Evolutionary conservation across 1,140 invertebrate species (phyloP), one percentile per base, ranked within the genome.

Genomic region (Ylistrum balloti): DNA sequence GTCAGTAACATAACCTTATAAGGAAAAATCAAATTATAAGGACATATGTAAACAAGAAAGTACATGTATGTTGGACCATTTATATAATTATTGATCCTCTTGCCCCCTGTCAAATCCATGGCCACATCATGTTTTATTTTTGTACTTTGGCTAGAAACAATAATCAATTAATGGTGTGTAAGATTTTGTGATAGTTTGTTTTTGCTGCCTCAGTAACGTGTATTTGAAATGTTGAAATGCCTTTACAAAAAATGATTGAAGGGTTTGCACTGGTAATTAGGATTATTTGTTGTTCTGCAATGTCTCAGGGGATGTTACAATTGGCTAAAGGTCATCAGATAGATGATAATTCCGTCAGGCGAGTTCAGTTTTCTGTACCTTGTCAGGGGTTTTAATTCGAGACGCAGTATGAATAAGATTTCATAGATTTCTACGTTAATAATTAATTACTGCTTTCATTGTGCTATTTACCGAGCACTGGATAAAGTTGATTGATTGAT

Each of bases 371-470:
- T 28, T 28, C 56, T 74, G 22, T 7, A 28, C 56, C 22, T 74
- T 74, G 56, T 74, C 22, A 74, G 28, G 28, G 56, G 56, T n/a
- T 74, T 74, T n/a, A 74, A 74, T 74, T 74, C 56, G 56, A 74
- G 56, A 74, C 56, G 56, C 56, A 28, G 56, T 74, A 74, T 74
- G 56, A 74, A 74, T 74, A 74, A 74, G 56, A 74, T 74, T 74
- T 74, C 22, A 74, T 74, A 74, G 56, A 74, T 74, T 74, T 74
- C 56, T 74, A 28, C 17, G 56, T 74, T 74, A 74, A 74, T 74
- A 74, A 74, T 74, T 74, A 74, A 74, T 74, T 74, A 74, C 56
- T 74, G 56, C 56, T 74, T 74, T 74, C 56, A 74, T 74, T 74
- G 56, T 74, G 56, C 56, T 74, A 74, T 74, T 74, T 74, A 74